Base-by-base conservation (phyloP, 2,113 vertebrate species). In the Pica pica region DNA sequence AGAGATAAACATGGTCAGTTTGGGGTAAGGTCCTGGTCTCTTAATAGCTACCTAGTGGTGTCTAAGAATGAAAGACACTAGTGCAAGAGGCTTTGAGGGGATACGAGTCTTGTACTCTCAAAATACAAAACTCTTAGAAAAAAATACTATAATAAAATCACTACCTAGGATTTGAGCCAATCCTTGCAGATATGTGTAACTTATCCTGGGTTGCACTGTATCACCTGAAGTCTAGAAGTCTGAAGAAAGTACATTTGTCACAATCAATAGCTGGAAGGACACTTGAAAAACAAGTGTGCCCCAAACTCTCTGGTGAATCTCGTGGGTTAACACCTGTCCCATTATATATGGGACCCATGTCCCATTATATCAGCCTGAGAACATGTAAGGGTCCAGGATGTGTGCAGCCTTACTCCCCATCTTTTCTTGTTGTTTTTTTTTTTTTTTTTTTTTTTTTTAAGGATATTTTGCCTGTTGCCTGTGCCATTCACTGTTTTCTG, bases 191-290 rank as follows among this genome's bases (percentile, higher is more conserved):
- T 74, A 71, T 4, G 16, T 37, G 47, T 88, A 96, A 95, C 37
- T 73, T 74, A 92, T 44, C 56, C 79, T 60, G 37, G n/a, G 19
- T 82, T 75, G 63, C n/a, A 79, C 30, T 71, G 46, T 46, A 49
- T 47, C 35, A 80, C 26, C 31, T 5, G 4, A 92, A 85, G 93
- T 55, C 87, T 87, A 74, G 16, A 90, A 93, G 73, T 90, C 73
- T 91, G 73, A 73, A 52, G 61, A 90, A 91, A 88, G 87, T 55
- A 93, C 41, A 84, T 79, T 92, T 84, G 73, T 44, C 69, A 57
- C 37, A 95, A 95, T 93, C 93, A 89, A 93, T 95, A 97, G 61
- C 55, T 71, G 69, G 73, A 97, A 97, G 93, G 93, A 92, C 88
- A 52, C 24, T 88, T 86, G 65, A 90, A 95, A 95, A 96, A 81